Conservation (phyloP, 2,888 invertebrate species). For the Dascillus cervinus region DNA sequence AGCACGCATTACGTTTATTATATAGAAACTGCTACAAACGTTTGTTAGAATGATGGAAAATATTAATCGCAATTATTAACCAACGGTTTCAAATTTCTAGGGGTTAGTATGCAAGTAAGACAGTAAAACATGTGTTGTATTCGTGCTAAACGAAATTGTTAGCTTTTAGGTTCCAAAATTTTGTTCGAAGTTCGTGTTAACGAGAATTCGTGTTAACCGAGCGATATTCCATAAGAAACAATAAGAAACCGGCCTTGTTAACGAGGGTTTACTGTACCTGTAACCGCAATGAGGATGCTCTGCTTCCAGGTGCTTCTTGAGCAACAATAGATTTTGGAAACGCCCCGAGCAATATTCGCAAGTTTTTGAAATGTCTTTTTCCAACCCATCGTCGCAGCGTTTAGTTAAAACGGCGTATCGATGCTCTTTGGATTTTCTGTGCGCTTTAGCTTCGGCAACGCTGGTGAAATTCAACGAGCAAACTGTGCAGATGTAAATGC, state of each 20-base stretch:
- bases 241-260: no score
- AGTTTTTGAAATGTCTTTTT: constrained; percentile 41
- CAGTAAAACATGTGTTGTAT: no score
- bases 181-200: neutral
- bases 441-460: constrained; percentile 54
- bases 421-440: constrained; percentile 59
- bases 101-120: no score
- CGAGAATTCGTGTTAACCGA: no score
- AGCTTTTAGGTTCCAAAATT: no score
- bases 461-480: constrained; percentile 58
- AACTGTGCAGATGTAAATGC: constrained; percentile 58
- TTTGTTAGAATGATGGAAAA: neutral
- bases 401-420: constrained; percentile 50
- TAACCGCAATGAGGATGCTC: constrained; percentile 57
- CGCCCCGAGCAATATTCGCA: constrained; percentile 55
- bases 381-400: constrained; percentile 24
- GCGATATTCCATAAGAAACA: no score
- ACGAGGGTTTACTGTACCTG: no score
- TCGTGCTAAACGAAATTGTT: no score
- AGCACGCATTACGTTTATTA: no score
- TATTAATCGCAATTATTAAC: constrained; percentile 1
- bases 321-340: constrained; percentile 47
- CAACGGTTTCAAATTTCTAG: no score
- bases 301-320: constrained; percentile 55
- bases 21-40: neutral